phyloP scores from a whole-genome alignment of 2,113 vertebrate genomes.

The Speoplatyrhinus poulsoni region DNA sequence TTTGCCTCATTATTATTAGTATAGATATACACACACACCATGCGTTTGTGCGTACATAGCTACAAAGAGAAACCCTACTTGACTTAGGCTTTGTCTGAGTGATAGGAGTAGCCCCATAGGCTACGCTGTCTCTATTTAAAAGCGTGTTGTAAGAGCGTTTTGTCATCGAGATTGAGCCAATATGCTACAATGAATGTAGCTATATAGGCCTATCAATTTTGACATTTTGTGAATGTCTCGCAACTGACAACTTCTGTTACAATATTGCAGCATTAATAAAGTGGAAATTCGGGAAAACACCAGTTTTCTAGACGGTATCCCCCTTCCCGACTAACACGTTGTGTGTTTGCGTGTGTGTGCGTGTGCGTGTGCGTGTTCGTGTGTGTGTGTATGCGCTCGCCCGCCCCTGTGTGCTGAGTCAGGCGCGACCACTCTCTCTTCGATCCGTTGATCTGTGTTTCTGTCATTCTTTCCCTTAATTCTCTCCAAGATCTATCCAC shows the following conservation, averaged over 20 bases:
- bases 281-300: not conserved
- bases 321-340: not conserved
- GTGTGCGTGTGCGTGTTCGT: not conserved
- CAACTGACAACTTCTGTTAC: too few species aligned
- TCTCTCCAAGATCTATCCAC: slow-evolving; percentile 21
- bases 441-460: slow-evolving; percentile 5
- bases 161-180: too few species aligned
- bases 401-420: slow-evolving; percentile 69
- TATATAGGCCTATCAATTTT: too few species aligned
- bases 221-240: not conserved
- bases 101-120: not conserved
- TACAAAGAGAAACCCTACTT: not conserved
- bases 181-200: too few species aligned
- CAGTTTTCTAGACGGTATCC: not conserved
- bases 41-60: not conserved
- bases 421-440: slow-evolving; percentile 51
- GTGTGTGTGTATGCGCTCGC: slow-evolving; percentile 25
- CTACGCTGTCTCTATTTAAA: not conserved
- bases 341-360: not conserved
- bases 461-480: slow-evolving; percentile 6
- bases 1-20: slow-evolving; percentile 12
- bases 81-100: not conserved
- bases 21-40: not conserved
- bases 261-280: too few species aligned
- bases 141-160: not conserved